A percentile compares a stretch with the other conserved stretches of the same genome.
Conservation (phyloP, 2,113 vertebrate species). For the Butastur rufipennis region DNA sequence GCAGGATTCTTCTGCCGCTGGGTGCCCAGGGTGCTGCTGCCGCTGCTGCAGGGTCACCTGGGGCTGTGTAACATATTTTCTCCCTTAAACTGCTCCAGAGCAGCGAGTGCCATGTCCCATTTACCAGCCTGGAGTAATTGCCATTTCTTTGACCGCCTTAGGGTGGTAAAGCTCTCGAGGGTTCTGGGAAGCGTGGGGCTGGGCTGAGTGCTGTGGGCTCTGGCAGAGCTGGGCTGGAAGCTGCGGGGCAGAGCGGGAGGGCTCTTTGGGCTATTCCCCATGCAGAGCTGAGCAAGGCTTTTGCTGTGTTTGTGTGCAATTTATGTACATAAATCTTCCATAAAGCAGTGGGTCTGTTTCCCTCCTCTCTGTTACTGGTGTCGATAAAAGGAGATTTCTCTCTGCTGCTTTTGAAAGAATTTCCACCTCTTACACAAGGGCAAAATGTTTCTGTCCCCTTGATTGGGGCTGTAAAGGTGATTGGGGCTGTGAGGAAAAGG, state of each 20-base stretch:
- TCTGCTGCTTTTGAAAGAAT: neutral
- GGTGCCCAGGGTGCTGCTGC: neutral
- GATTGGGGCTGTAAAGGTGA: neutral
- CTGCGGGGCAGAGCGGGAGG: neutral
- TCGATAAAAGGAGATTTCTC: neutral
- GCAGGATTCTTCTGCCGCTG: neutral
- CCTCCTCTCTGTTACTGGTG: neutral
- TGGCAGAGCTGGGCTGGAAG: neutral
- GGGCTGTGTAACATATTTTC: rapidly evolving
- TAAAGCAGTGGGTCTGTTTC: neutral
- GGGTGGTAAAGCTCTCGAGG: neutral
- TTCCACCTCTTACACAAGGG: neutral
- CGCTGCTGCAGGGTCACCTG: rapidly evolving
- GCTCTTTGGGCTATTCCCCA: neutral
- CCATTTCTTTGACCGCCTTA: neutral
- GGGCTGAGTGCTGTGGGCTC: neutral
- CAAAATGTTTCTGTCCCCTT: neutral
- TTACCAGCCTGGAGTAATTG: neutral
- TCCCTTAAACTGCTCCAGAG: neutral
- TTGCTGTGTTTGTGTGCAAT: neutral
- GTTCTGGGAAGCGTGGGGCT: neutral
- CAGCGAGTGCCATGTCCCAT: neutral
- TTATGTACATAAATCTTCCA: neutral
- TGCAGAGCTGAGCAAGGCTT: neutral
- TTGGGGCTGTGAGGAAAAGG: neutral